phyloP scores from a whole-genome alignment of 2,888 invertebrate species.

The Lasioglossum oenotherae region DNA sequence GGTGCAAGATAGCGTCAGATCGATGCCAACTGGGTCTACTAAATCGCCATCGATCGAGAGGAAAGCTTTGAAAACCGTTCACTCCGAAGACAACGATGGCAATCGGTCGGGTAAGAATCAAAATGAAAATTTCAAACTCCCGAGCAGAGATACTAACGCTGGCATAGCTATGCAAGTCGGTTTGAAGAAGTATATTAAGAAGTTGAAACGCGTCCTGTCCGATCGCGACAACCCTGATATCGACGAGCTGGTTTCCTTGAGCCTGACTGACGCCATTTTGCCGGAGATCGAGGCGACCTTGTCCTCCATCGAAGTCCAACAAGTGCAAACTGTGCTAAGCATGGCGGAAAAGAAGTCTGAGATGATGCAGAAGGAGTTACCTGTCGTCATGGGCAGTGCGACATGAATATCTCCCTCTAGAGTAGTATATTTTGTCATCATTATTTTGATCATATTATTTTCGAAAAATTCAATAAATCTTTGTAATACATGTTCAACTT shows the following conservation, averaged over 20 bases:
- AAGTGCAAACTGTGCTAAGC: constrained; percentile 66
- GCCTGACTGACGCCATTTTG: constrained; percentile 71
- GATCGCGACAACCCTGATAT: constrained; percentile 55
- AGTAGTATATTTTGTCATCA: background rate
- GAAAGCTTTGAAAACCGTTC: background rate
- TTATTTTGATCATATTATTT: background rate
- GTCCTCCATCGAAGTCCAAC: constrained; percentile 65
- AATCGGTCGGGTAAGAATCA: background rate
- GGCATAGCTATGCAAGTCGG: constrained; percentile 69
- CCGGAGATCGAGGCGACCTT: constrained; percentile 64
- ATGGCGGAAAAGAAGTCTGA: constrained; percentile 61
- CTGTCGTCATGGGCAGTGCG: background rate
- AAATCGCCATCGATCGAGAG: background rate
- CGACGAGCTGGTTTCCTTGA: constrained; percentile 69
- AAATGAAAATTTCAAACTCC: constrained; percentile 48
- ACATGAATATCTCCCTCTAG: background rate
- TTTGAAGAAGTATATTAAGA: constrained; percentile 73
- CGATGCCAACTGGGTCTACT: constrained; percentile 11
- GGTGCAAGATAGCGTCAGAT: constrained; percentile 31
- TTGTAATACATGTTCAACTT: background rate
- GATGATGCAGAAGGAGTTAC: constrained; percentile 12
- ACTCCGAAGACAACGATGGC: background rate
- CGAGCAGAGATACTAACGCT: constrained; percentile 63
- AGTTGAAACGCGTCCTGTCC: constrained; percentile 67
- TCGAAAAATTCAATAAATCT: background rate